Base-by-base conservation (phyloP, 37 sponge, comb jelly and placozoan genomes). In the Aphrocallistes beatrix region DNA sequence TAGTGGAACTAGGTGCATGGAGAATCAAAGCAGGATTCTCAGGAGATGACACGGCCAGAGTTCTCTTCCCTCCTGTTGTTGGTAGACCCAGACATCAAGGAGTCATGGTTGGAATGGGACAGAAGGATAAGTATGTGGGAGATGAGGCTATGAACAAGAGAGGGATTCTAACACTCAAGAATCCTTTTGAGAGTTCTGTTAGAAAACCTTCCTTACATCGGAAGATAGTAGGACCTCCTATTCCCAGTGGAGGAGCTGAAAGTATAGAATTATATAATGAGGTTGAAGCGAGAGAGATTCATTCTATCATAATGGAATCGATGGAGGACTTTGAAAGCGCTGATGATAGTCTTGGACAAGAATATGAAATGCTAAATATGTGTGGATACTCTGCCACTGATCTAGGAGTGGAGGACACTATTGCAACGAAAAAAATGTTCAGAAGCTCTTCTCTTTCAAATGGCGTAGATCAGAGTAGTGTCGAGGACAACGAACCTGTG, bases 81-180 rank as follows among this genome's bases (percentile, higher is more conserved):
- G 75, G 75, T 3, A 60, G 75, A 60, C 75, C 75, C 34, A 60
- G 75, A 13, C 83, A 49, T 81, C 87, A 90, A 92, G 97, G 97
- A 30, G 97, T 97, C 38, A 97, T 97, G 97, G 92, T 94, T 19
- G 97, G 97, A 0, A 97, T 97, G 97, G 97, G 94, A 19, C 94
- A 94, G 92, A 97, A 94, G 85, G 97, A 97, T 84, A 34, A 85
- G 1, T 97, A 97, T 39, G 83, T 97, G 32, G 97, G 97, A 23
- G 93, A 93, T 88, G 97, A 97, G 81, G 97, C 97, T 28, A 0
- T 84, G 84, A 87, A 89, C 30, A 97, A 97, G 86, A 81, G 97
- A 86, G 97, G 97, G 9, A 92, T 97, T 38, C 89, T 97, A 8
- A 97, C 93, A 17, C 45, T 94, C 82, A 87, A 51, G 40, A 97